Percentiles rank a stretch among this genome's conserved stretches.
Conservation (phyloP, 2,113 vertebrate genomes). For the Bothrops jararaca region DNA sequence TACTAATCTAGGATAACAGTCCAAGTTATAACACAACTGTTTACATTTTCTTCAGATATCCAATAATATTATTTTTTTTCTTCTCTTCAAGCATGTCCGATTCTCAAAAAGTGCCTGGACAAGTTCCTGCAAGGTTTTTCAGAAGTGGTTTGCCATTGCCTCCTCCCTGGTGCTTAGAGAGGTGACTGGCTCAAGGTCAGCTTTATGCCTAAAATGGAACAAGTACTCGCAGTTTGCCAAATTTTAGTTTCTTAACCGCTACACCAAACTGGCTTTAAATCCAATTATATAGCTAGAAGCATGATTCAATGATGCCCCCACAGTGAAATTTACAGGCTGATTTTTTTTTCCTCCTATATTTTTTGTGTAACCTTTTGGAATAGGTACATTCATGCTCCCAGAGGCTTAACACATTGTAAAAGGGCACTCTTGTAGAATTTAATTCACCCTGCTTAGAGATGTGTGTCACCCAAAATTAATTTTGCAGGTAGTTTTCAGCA, state of each 20-base stretch:
- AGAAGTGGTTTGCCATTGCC: background rate
- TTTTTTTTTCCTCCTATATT: background rate
- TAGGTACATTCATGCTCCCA: background rate
- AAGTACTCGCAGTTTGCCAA: background rate
- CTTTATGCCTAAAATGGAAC: background rate
- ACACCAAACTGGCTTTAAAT: background rate
- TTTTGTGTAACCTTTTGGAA: background rate
- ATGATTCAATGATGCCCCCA: background rate
- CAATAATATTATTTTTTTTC: too few relatives aligned
- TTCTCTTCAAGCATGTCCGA: too few relatives aligned
- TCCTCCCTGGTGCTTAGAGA: background rate
- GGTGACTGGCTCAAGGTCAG: background rate
- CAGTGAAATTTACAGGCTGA: background rate
- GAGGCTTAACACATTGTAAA: background rate
- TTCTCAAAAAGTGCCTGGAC: background rate
- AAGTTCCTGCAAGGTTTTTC: background rate
- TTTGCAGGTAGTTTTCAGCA: background rate
- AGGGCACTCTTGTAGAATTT: background rate
- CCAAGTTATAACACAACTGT: background rate
- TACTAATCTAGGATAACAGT: background rate
- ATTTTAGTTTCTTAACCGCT: background rate
- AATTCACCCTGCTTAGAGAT: background rate
- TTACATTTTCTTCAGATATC: background rate
- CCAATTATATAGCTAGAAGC: background rate
- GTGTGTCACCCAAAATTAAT: background rate